These are phyloP conservation scores for Oryzaephilus surinamensis DNA, from an alignment of 1,140 invertebrate species.

Conservation along the genomic window DNA sequence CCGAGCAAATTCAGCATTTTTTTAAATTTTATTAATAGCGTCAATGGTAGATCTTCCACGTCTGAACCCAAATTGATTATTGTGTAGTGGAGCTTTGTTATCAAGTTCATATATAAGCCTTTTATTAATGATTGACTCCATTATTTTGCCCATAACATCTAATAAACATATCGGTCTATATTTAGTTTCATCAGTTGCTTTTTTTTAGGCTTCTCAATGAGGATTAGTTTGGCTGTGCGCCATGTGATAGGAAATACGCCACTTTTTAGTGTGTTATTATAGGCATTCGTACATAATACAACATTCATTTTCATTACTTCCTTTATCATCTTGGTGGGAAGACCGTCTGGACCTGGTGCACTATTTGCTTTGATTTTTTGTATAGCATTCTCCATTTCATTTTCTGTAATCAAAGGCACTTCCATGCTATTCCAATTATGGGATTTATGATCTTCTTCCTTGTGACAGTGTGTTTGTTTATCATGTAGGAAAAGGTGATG, in stretches of 20 bases:
- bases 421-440: not conserved
- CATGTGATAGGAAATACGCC: not conserved
- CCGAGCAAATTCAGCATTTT: not conserved
- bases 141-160: conserved; percentile 6
- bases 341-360: not conserved
- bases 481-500: no score
- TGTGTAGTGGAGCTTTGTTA: not conserved
- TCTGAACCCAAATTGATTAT: conserved; percentile 7
- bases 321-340: not conserved
- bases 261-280: not conserved
- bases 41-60: conserved; percentile 8
- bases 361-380: not conserved
- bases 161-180: conserved; percentile 6
- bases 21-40: conserved; percentile 4
- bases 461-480: no score
- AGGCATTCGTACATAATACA: no score
- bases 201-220: not conserved
- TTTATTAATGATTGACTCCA: conserved; percentile 3
- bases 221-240: conserved; percentile 1
- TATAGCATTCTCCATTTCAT: not conserved
- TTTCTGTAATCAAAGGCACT: no score
- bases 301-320: no score
- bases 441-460: no score
- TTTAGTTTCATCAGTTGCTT: no score
- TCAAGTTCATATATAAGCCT: conserved; percentile 4